phyloP scores from a whole-genome alignment of 1,140 invertebrate species.

The Lutraria rhynchaena region DNA sequence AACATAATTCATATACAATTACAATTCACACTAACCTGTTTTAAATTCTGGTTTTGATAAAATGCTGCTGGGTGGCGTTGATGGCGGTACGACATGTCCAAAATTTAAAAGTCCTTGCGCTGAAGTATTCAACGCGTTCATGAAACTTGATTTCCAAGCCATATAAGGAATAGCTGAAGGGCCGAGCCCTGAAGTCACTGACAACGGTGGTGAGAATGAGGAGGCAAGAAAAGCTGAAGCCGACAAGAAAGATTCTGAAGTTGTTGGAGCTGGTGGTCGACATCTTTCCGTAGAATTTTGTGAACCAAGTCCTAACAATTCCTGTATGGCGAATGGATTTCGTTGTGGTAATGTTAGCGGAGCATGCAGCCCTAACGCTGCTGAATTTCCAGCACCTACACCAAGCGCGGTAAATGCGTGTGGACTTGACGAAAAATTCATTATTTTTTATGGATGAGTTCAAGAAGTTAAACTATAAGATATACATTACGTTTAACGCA shows the following conservation, averaged over 20 bases:
- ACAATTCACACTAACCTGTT: slow-evolving; percentile 15
- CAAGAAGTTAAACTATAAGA: no score
- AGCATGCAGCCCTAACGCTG: slow-evolving; percentile 34
- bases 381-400: slow-evolving; percentile 10
- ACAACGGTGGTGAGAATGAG: slow-evolving; percentile 38
- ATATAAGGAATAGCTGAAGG: slow-evolving; percentile 45
- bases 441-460: slow-evolving; percentile 9
- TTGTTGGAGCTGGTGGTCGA: slow-evolving; percentile 8
- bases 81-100: slow-evolving; percentile 8
- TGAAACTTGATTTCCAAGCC: slow-evolving; percentile 56
- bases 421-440: slow-evolving; percentile 53
- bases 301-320: slow-evolving; percentile 49
- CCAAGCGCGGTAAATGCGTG: slow-evolving; percentile 48
- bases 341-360: slow-evolving; percentile 47
- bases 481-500: no score
- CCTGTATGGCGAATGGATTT: slow-evolving; percentile 56
- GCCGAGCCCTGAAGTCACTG: slow-evolving; percentile 32
- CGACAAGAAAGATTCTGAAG: slow-evolving; percentile 51
- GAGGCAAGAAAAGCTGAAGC: slow-evolving; percentile 56
- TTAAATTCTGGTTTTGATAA: slow-evolving; percentile 51
- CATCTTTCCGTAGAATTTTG: slow-evolving; percentile 47
- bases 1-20: not conserved
- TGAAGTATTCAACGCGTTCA: slow-evolving; percentile 53
- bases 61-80: slow-evolving; percentile 11
- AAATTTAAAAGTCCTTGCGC: slow-evolving; percentile 50